Evolutionary conservation across 2,113 vertebrate genomes (phyloP).

Genomic region (Elgaria multicarinata): DNA sequence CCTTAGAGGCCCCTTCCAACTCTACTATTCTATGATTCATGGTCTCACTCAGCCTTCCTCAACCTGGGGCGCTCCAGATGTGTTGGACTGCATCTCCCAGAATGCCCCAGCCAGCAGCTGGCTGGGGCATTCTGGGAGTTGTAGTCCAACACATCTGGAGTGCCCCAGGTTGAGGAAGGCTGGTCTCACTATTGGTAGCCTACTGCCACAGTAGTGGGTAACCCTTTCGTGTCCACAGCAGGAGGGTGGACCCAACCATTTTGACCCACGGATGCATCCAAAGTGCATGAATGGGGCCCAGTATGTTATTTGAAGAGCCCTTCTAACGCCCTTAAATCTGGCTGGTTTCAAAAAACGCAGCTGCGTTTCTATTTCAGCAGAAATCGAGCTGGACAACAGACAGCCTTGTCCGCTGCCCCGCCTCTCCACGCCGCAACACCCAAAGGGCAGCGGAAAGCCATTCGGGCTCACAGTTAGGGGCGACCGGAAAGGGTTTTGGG

Average conservation of each 20-base stretch:
- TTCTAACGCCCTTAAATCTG: background rate
- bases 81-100: no score
- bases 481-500: background rate
- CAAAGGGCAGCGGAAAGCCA: fast-evolving
- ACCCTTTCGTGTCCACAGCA: background rate
- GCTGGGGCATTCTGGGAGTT: no score
- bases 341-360: background rate
- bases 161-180: no score
- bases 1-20: no score
- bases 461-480: fast-evolving
- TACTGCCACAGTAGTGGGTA: no score
- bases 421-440: fast-evolving
- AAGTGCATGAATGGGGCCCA: fast-evolving
- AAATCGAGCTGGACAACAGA: fast-evolving
- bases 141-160: no score
- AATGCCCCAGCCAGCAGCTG: no score
- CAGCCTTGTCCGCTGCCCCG: fast-evolving
- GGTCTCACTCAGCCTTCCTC: no score
- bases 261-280: background rate
- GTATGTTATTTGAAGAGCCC: background rate
- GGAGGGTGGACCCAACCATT: fast-evolving
- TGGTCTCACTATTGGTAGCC: no score
- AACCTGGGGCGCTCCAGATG: no score
- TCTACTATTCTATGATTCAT: no score
- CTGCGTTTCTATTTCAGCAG: fast-evolving